These are phyloP conservation scores for Acanthornis magna DNA, from an alignment of 2,797 vertebrate species.

Conservation along the genomic window DNA sequence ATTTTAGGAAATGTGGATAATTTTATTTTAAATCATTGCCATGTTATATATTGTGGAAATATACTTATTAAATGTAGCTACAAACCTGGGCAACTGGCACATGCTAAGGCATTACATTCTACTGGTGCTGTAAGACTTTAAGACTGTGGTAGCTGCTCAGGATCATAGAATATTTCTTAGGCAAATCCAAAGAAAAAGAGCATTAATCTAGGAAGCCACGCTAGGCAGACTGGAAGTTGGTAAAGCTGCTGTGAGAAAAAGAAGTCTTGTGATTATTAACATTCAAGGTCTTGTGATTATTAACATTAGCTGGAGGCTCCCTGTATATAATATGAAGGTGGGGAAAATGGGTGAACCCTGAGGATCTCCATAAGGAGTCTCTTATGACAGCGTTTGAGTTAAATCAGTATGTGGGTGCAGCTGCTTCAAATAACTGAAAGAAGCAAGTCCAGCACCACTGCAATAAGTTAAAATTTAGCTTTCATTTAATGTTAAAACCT, in stretches of 20 bases:
- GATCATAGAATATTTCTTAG: background rate
- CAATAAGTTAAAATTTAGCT: constrained; percentile 9
- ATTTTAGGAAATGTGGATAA: background rate
- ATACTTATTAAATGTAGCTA: background rate
- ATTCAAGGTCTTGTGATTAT: background rate
- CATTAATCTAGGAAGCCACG: background rate
- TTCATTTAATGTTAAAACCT: background rate
- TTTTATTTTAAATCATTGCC: background rate
- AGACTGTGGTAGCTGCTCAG: background rate
- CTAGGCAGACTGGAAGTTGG: background rate
- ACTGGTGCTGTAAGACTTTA: background rate
- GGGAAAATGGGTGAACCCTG: background rate
- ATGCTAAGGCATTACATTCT: background rate
- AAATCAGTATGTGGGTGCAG: background rate
- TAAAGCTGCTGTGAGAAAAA: background rate
- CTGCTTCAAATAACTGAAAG: background rate
- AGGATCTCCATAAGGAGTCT: background rate
- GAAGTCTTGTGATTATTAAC: background rate
- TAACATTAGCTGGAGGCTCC: background rate
- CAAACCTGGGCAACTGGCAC: background rate
- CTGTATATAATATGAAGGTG: background rate
- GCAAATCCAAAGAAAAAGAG: background rate
- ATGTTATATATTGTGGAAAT: background rate
- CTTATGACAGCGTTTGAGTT: background rate
- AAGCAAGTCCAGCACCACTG: background rate